Evolutionary conservation across 2,888 invertebrate species (phyloP).

Genomic region (Pristionchus entomophagus): DNA sequence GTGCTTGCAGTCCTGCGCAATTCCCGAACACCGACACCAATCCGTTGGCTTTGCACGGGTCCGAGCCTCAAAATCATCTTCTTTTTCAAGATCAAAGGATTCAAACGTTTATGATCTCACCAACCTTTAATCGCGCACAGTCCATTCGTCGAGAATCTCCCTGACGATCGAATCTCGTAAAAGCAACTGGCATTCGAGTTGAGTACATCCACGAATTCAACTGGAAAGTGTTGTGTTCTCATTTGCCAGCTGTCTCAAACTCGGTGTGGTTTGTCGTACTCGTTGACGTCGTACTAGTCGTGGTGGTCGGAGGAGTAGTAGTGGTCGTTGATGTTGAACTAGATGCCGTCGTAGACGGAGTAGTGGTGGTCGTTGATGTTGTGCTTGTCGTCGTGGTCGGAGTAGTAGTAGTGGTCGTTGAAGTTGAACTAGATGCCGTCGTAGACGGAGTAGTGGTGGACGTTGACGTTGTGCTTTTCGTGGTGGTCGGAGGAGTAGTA

Average conservation of each 20-base stretch:
- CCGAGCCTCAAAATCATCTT: background rate
- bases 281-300: background rate
- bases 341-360: background rate
- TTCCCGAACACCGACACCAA: conserved; percentile 18
- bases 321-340: too few species aligned
- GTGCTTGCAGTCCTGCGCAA: background rate
- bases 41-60: background rate
- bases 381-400: background rate
- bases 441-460: background rate
- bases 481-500: background rate
- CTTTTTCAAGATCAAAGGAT: too few species aligned
- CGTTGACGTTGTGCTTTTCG: background rate
- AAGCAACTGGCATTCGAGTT: background rate
- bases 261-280: background rate
- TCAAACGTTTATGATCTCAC: too few species aligned
- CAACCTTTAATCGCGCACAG: background rate
- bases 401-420: background rate
- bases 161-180: background rate
- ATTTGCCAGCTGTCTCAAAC: background rate
- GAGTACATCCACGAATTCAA: background rate
- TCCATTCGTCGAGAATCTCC: background rate
- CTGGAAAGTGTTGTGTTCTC: background rate
- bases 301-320: background rate
- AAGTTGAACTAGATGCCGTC: too few species aligned
- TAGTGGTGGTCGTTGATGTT: background rate